phyloP scores from a whole-genome alignment of 2,888 invertebrate species.

The Agonopterix alstromeriana region DNA sequence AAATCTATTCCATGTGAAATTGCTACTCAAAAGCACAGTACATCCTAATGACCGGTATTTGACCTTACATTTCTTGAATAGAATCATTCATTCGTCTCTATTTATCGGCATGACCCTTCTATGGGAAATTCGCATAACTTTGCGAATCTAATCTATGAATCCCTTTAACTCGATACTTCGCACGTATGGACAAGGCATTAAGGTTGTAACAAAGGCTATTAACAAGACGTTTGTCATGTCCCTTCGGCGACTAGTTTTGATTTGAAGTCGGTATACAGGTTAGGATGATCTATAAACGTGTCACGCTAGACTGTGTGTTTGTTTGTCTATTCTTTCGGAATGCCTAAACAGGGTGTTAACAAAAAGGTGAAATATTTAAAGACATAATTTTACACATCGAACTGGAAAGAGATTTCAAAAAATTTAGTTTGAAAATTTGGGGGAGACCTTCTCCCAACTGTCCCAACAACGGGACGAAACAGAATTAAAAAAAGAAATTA shows the following conservation, averaged over 20 bases:
- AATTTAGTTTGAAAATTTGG: too few relatives aligned
- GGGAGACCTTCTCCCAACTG: too few relatives aligned
- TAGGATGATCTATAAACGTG: constrained; percentile 28
- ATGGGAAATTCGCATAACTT: constrained; percentile 11
- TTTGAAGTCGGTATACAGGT: constrained; percentile 32
- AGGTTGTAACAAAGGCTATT: constrained; percentile 50
- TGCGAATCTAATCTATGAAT: constrained; percentile 26
- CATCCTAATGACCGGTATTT: constrained; percentile 7
- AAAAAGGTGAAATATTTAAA: too few relatives aligned
- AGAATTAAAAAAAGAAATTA: too few relatives aligned
- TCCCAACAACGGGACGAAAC: too few relatives aligned
- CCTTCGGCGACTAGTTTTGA: constrained; percentile 29
- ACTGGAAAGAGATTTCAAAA: too few relatives aligned
- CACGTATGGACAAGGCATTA: constrained; percentile 44
- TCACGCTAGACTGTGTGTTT: constrained; percentile 5
- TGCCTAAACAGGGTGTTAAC: too few relatives aligned
- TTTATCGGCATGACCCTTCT: constrained; percentile 12
- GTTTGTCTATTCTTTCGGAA: neutral
- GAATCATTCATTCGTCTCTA: constrained; percentile 8
- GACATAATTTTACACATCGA: too few relatives aligned
- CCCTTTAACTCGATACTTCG: constrained; percentile 51
- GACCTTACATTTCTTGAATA: constrained; percentile 13
- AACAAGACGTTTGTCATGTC: constrained; percentile 60
- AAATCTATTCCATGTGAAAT: constrained; percentile 5
- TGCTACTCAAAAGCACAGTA: constrained; percentile 2